Base-by-base conservation (phyloP, 1,140 invertebrate genomes). In the Lerema accius region DNA sequence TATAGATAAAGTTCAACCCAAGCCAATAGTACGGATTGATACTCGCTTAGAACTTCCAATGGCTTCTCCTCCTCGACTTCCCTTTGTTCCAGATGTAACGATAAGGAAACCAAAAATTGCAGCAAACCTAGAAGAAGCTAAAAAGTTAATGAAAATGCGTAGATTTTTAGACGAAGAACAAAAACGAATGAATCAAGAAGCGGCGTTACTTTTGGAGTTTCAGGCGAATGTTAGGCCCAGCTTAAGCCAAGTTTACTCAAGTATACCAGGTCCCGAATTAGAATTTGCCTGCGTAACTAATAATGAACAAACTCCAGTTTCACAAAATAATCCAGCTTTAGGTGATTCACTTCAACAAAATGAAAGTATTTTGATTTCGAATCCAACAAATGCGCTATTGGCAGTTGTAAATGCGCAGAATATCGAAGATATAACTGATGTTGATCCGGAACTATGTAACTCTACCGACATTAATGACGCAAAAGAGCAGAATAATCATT, bases 81-180 rank as follows among this genome's bases (percentile, higher is more conserved):
- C 80, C 4, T 86, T 85, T 61, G 80, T 86, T 16, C 82, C 82
- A 0, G 82, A 86, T 46, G 75, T 88, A 6, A 83, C 81, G 0
- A 19, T 92, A 48, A 91, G 92, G 50, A 94, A 94, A 74, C 93
- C 92, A 0, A 94, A 93, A 84, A 92, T 94, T 46, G 92, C 92
- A 1, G 92, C 92, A 1, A 94, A 93, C 75, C 85, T 93, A 55
- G 85, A 92, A 58, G 93, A 94, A 87, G 93, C 92, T 1, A 92
- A 91, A 59, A 89, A 91, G 66, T 72, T 94, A 13, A 94, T 94
- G 90, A 94, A 94, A 82, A 92, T 94, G 67, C 81, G 94, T 3
- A 94, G 93, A 62, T 92, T 92, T 63, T 84, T 94, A 67, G 92
- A 93, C 9, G 92, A 92, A 72, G 86, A 93, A 59, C 92, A 93